Percentiles rank a stretch among this genome's conserved stretches.
These are phyloP conservation scores for Lasiommata megera DNA, from an alignment of 2,888 invertebrate genomes.

Conservation along the genomic window DNA sequence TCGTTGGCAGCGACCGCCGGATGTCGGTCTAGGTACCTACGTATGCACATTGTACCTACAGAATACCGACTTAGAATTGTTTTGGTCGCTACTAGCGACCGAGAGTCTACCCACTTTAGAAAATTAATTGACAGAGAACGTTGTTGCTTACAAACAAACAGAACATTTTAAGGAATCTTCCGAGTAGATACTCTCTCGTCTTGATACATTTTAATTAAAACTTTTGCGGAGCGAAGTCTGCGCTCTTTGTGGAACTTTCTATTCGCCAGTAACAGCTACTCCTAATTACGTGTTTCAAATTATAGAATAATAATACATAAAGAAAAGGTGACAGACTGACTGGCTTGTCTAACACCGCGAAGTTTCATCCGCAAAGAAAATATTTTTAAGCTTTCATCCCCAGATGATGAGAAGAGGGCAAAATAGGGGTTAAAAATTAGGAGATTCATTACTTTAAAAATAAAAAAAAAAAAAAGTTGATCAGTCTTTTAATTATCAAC, in stretches of 20 bases:
- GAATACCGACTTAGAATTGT: conserved; percentile 53
- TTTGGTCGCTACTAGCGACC: conserved; percentile 49
- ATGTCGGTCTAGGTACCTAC: neutral
- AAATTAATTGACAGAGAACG: conserved; percentile 73
- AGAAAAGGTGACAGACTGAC: no score
- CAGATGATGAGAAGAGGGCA: no score
- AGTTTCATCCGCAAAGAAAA: no score
- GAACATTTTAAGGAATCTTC: conserved; percentile 58
- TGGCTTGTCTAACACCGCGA: no score
- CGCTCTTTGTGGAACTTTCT: conserved; percentile 32
- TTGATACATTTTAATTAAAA: conserved; percentile 77
- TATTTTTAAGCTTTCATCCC: no score
- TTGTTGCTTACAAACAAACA: conserved; percentile 60
- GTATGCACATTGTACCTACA: neutral
- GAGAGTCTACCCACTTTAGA: conserved; percentile 65
- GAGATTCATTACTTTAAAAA: no score
- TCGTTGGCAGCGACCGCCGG: conserved; percentile 2
- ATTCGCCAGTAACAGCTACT: neutral
- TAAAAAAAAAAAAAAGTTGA: no score
- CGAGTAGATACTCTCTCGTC: conserved; percentile 47
- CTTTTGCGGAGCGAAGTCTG: conserved; percentile 59
- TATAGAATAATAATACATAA: neutral
- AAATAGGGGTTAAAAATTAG: no score
- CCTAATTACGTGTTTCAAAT: neutral
- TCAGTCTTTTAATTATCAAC: no score